These are phyloP conservation scores for Macheiramphus alcinus DNA, from an alignment of 2,113 vertebrate genomes.

Conservation along the genomic window DNA sequence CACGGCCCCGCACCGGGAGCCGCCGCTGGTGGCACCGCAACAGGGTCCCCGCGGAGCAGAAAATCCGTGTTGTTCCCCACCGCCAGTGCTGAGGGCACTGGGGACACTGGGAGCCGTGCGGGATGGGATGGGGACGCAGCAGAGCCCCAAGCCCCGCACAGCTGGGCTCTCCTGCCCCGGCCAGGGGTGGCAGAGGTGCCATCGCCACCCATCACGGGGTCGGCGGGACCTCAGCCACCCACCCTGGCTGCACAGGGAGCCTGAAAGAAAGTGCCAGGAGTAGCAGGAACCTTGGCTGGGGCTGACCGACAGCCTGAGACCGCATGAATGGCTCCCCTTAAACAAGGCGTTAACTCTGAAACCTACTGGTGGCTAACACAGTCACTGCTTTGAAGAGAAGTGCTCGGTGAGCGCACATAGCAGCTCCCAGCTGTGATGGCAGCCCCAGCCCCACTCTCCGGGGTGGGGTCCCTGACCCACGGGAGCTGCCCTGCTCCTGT, in stretches of 20 bases:
- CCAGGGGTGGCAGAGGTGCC: not conserved
- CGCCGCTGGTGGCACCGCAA: rapidly evolving
- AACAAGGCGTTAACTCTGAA: not conserved
- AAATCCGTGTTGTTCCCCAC: not conserved
- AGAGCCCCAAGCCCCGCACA: rapidly evolving
- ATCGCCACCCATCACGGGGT: not conserved
- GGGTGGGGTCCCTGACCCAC: not conserved
- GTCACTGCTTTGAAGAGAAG: not conserved
- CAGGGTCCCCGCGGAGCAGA: rapidly evolving
- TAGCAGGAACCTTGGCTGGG: not conserved
- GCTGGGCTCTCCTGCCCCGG: not conserved
- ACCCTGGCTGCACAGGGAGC: no score
- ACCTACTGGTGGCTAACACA: not conserved
- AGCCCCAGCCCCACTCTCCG: not conserved
- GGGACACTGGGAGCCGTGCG: not conserved
- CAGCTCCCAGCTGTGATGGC: not conserved
- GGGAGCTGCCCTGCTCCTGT: not conserved
- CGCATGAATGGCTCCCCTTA: not conserved
- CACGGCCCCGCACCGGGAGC: not conserved
- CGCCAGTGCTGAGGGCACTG: not conserved
- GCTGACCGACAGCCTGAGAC: not conserved
- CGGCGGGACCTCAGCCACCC: rapidly evolving
- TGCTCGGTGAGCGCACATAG: rapidly evolving
- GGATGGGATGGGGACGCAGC: not conserved
- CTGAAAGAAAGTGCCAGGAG: not conserved